Conservation (phyloP, 2,888 invertebrate genomes). For the Drosophila cyrtoloma region DNA sequence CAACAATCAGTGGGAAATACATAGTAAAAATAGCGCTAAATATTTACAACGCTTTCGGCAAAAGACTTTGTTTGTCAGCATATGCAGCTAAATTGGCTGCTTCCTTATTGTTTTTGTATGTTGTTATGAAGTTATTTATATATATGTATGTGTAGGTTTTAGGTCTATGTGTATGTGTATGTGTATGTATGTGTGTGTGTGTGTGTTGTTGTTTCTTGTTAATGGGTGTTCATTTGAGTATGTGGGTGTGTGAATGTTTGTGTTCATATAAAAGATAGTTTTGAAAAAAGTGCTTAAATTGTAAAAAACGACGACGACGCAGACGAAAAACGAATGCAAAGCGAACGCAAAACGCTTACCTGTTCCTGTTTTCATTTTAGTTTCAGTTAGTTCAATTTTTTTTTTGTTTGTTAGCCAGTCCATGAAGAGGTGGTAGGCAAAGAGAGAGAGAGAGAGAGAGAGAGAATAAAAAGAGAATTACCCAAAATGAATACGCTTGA, state of each 20-base stretch:
- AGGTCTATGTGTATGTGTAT: slow-evolving; percentile 24
- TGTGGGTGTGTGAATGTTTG: slow-evolving; percentile 28
- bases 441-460: slow-evolving; percentile 8
- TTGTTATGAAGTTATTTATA: slow-evolving; percentile 55
- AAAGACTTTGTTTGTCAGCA: slow-evolving; percentile 52
- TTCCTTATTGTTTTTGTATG: slow-evolving; percentile 65
- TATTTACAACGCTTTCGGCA: slow-evolving; percentile 69
- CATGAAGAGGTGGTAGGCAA: slow-evolving; percentile 25
- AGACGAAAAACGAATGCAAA: slow-evolving; percentile 66
- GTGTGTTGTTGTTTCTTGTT: background rate
- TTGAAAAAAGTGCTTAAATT: slow-evolving; percentile 77
- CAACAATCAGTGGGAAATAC: slow-evolving; percentile 44
- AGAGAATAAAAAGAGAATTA: slow-evolving; percentile 9
- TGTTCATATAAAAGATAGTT: slow-evolving; percentile 69
- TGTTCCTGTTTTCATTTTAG: slow-evolving; percentile 67
- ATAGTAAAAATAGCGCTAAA: slow-evolving; percentile 58
- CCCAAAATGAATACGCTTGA: slow-evolving; percentile 35
- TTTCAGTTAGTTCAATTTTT: slow-evolving; percentile 2
- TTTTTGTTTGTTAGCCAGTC: slow-evolving; percentile 42
- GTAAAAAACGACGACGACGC: slow-evolving; percentile 70
- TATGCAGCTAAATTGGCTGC: slow-evolving; percentile 55
- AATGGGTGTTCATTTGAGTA: background rate
- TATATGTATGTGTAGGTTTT: slow-evolving; percentile 16
- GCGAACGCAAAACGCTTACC: slow-evolving; percentile 69
- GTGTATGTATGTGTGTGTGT: slow-evolving; percentile 16